These are phyloP conservation scores for roundworm (Caenorhabditis elegans) DNA, from an alignment of 1,140 invertebrate species.

Conservation along the genomic window DNA sequence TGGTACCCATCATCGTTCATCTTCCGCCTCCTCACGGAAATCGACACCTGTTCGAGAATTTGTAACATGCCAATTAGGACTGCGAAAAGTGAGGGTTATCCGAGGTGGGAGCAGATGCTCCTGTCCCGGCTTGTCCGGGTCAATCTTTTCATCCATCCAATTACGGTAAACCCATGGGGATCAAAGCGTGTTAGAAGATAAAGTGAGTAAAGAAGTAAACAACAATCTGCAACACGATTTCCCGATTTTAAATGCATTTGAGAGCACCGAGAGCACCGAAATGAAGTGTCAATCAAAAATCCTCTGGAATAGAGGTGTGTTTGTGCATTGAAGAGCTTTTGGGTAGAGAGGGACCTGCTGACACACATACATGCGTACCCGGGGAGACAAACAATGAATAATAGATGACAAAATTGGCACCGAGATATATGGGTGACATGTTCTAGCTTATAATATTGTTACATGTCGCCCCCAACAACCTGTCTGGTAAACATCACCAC, in stretches of 20 bases:
- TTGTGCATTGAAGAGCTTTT: slow-evolving; percentile 26
- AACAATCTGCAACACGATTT: slow-evolving; percentile 17
- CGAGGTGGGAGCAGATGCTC: not conserved
- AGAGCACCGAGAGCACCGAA: slow-evolving; percentile 22
- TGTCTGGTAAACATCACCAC: slow-evolving; percentile 7
- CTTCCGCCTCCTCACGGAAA: not conserved
- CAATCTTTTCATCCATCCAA: not conserved
- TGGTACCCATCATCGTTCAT: not conserved
- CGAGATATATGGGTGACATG: slow-evolving; percentile 31
- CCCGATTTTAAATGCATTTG: slow-evolving; percentile 23
- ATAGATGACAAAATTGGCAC: slow-evolving; percentile 22
- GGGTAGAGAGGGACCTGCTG: slow-evolving; percentile 20
- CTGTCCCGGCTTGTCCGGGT: not conserved
- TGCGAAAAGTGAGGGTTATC: not conserved
- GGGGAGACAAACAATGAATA: slow-evolving; percentile 32
- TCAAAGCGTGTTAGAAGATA: not conserved
- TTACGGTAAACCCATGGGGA: slow-evolving; percentile 12
- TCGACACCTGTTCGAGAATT: slow-evolving; percentile 15
- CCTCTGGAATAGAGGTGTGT: slow-evolving; percentile 24
- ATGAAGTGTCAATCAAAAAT: slow-evolving; percentile 33
- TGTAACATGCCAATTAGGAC: slow-evolving; percentile 16
- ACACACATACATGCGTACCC: slow-evolving; percentile 13
- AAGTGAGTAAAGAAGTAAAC: not conserved
- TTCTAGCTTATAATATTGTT: slow-evolving; percentile 31
- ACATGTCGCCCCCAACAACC: not conserved